Evolutionary conservation across 2,888 invertebrate species (phyloP), one percentile per base, ranked within the genome.

Genomic region (Sminthurides aquaticus): DNA sequence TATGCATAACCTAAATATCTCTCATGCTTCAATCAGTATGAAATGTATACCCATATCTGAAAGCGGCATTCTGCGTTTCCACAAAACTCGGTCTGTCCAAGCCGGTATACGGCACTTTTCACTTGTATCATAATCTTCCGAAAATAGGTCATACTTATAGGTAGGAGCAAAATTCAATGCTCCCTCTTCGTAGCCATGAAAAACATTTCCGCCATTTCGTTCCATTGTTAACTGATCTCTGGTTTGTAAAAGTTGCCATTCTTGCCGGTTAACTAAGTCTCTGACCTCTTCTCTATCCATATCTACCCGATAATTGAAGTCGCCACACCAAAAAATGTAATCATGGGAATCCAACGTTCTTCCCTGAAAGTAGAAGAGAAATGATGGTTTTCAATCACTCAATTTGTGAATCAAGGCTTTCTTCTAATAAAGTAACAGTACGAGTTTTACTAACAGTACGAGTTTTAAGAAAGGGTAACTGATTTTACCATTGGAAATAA

Each of bases 321-420:
- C 99, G 0, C 99, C 99, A 79, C 97, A 94, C 98, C 98, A 99
- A 80, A 99, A 97, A 1, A 99, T 88, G 78, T 95, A 97, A 80
- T 99, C 99, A 78, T 99, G 98, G 1, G 94, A 91, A 78, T 91
- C 90, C 3, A 98, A 81, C 0, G 90, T 89, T 67, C 94, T 84
- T 11, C 93, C 94, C 83, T 84, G 75, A 62, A 78, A 76, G 49
- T 62, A 62, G 24, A n/a, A n/a, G n/a, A 52, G 20, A 5, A 52
- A 8, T 52, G 52, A 52, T 52, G 20, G 20, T 20, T 8, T 52
- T 25, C 11, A 26, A 56, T 20, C 22, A 57, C 34, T n/a, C n/a
- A n/a, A n/a, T n/a, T n/a, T n/a, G n/a, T n/a, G n/a, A n/a, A n/a
- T n/a, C n/a, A 49, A n/a, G 54, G 15, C 27, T 54, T 49, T 18